These are phyloP conservation scores for Anastatus disparis DNA, from an alignment of 1,140 invertebrate species.

Conservation along the genomic window DNA sequence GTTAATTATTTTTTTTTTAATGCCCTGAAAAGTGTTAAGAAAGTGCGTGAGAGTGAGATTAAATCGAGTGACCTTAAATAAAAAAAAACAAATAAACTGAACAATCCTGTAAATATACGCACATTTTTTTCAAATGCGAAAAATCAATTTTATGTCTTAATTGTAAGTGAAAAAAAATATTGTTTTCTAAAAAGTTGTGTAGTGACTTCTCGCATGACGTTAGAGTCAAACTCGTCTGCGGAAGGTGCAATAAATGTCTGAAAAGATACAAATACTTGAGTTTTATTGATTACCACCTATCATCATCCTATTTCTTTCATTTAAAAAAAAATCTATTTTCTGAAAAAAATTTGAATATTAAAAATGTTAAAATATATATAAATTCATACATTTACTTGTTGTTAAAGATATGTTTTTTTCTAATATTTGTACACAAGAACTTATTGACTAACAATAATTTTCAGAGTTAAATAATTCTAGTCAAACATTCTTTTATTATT, in stretches of 20 bases:
- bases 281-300: not conserved
- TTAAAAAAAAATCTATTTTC: too few relatives aligned
- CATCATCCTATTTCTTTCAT: too few relatives aligned
- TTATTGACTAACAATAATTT: too few relatives aligned
- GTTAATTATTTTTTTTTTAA: slow-evolving; percentile 10
- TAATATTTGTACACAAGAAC: too few relatives aligned
- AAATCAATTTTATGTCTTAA: not conserved
- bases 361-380: too few relatives aligned
- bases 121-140: slow-evolving; percentile 13
- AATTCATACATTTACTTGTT: too few relatives aligned
- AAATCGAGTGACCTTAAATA: slow-evolving; percentile 18
- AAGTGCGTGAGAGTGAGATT: slow-evolving; percentile 30
- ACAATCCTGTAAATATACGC: slow-evolving; percentile 28
- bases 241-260: slow-evolving; percentile 32
- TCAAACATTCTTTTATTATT: too few relatives aligned
- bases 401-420: too few relatives aligned
- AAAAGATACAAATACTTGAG: slow-evolving; percentile 4
- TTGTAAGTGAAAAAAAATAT: slow-evolving; percentile 19
- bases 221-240: slow-evolving; percentile 33
- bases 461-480: too few relatives aligned
- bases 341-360: too few relatives aligned
- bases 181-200: slow-evolving; percentile 32
- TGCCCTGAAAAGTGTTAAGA: slow-evolving; percentile 12
- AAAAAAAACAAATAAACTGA: too few relatives aligned
- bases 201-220: slow-evolving; percentile 25